Conservation (phyloP, 2,113 vertebrate species). For the Naja naja region DNA sequence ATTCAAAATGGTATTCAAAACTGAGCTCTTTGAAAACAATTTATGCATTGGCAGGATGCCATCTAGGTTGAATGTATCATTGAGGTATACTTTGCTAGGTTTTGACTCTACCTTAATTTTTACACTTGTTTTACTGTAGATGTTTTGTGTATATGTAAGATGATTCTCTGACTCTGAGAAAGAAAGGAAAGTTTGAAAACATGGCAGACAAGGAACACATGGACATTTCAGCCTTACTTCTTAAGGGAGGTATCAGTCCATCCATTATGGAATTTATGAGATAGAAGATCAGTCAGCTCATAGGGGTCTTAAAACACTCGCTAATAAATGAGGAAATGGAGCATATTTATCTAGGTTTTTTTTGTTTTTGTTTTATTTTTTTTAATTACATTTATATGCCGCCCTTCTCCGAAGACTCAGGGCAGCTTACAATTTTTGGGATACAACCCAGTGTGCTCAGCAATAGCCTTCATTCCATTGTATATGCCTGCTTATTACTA, state of each 20-base stretch:
- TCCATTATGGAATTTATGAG: not conserved
- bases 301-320: not conserved
- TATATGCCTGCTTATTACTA: no score
- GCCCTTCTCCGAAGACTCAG: no score
- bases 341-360: not conserved
- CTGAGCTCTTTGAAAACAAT: not conserved
- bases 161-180: not conserved
- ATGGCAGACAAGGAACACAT: not conserved
- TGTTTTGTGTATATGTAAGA: not conserved
- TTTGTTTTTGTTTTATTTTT: no score
- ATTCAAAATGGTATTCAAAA: not conserved
- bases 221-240: not conserved
- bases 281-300: not conserved
- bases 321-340: not conserved
- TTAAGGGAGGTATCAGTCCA: not conserved
- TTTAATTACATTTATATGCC: no score
- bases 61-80: not conserved
- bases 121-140: not conserved
- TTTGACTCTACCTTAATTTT: not conserved
- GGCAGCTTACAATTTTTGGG: no score
- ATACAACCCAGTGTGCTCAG: no score
- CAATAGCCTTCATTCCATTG: no score
- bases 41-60: not conserved
- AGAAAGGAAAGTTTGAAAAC: not conserved
- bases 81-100: not conserved